Evolutionary conservation across 2,888 invertebrate genomes (phyloP), one percentile per base, ranked within the genome.

Genomic region (Pandemis corylana): DNA sequence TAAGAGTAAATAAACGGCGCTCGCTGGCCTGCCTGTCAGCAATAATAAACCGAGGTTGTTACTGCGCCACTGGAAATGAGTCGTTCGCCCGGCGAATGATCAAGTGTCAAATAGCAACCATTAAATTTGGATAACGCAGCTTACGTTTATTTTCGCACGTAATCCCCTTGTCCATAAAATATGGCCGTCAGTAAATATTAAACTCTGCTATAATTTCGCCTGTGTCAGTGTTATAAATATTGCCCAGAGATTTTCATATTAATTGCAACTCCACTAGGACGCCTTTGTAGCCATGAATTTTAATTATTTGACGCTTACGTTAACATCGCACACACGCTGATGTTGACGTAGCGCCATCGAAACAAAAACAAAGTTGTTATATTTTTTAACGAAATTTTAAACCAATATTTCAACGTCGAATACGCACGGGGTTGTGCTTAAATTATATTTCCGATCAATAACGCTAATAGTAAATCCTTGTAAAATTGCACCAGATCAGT

Each of bases 111-210:
- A 89, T 86, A 85, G 85, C 86, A 80, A 82, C 86, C 88, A 89
- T 90, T 90, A 89, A 90, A 89, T 87, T 87, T 84, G 86, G 87
- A 90, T 88, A 89, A 88, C 85, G 83, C 82, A 82, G 86, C 84
- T 87, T 86, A 87, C 84, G 78, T 86, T 88, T 87, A 89, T 87
- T 90, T 90, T 90, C 83, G 85, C 89, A 85, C 88, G 87, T 92
- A 91, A 91, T 91, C 90, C 88, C 85, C 84, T 83, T 82, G 85
- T 87, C 87, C 87, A 89, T 90, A 90, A 93, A 91, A 91, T 92
- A 92, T 88, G 89, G 85, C 84, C 85, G 87, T 89, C 89, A 87
- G 91, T 91, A 90, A 92, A 93, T 89, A 93, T 92, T 91, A 90
- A 89, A 90, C 85, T 87, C 82, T 77, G 87, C 85, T 87, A 89